A percentile compares a stretch with the other conserved stretches of the same genome.
These are phyloP conservation scores for Desmodus rotundus DNA, from an alignment of 2,113 vertebrate species.

Conservation along the genomic window DNA sequence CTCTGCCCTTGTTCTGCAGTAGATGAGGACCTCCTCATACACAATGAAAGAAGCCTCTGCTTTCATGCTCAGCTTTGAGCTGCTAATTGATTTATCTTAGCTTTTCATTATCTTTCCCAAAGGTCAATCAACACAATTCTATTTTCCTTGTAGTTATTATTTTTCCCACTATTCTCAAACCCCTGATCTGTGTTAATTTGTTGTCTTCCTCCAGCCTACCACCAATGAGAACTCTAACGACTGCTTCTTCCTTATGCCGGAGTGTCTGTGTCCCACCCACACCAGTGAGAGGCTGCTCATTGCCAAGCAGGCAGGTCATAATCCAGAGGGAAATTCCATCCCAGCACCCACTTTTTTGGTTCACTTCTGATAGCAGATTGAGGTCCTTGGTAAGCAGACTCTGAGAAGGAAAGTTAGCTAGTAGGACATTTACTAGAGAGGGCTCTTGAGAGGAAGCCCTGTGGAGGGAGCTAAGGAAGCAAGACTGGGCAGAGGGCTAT, in stretches of 20 bases:
- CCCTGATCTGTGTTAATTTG: not conserved
- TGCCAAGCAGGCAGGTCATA: too few relatives aligned
- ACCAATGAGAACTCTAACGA: too few relatives aligned
- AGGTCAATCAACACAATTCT: not conserved
- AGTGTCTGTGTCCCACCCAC: not conserved
- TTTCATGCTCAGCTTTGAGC: not conserved
- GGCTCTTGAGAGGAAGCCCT: not conserved
- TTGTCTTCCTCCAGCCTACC: not conserved
- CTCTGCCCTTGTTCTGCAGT: too few relatives aligned
- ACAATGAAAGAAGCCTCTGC: not conserved
- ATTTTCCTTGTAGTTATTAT: not conserved
- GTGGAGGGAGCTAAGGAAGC: not conserved
- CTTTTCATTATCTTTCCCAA: not conserved
- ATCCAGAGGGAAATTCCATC: not conserved
- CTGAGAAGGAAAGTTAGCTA: not conserved
- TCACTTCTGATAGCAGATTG: not conserved
- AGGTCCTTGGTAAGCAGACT: not conserved
- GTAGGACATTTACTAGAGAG: not conserved
- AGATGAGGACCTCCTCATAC: not conserved
- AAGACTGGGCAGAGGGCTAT: too few relatives aligned
- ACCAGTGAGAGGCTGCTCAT: too few relatives aligned
- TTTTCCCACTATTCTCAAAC: not conserved
- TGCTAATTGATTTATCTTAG: not conserved
- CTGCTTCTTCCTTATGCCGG: fast-evolving
- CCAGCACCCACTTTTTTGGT: not conserved